phyloP scores from a whole-genome alignment of 2,888 invertebrate genomes.

The Drosophila dives region DNA sequence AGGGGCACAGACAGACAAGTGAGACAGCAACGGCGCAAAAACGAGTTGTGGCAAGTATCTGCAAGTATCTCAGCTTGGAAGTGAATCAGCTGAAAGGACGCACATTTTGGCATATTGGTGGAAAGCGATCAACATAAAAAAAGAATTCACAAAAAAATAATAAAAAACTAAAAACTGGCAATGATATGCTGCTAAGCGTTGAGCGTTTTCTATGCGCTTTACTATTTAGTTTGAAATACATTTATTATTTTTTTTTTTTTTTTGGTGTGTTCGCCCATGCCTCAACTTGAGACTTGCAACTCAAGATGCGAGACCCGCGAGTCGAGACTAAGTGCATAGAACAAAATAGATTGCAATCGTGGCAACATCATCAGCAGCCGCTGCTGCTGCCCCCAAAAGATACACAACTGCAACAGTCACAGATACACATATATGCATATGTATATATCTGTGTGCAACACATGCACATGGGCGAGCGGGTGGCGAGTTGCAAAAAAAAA shows the following conservation, averaged over 20 bases:
- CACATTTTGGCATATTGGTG: slow-evolving; percentile 63
- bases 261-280: slow-evolving; percentile 18
- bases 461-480: slow-evolving; percentile 36
- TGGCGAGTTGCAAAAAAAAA: slow-evolving; percentile 21
- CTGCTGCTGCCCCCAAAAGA: slow-evolving; percentile 48
- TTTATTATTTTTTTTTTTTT: slow-evolving; percentile 27
- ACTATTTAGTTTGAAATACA: slow-evolving; percentile 54
- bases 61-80: slow-evolving; percentile 54
- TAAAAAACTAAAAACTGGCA: slow-evolving; percentile 48
- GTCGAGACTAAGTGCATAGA: slow-evolving; percentile 64
- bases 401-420: slow-evolving; percentile 37
- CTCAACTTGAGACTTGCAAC: slow-evolving; percentile 35
- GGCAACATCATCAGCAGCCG: slow-evolving; percentile 78
- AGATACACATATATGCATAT: slow-evolving; percentile 9
- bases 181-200: slow-evolving; percentile 62
- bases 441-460: slow-evolving; percentile 4
- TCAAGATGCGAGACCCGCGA: slow-evolving; percentile 12
- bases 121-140: slow-evolving; percentile 17
- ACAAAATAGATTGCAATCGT: slow-evolving; percentile 81
- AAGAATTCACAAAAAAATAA: slow-evolving; percentile 6
- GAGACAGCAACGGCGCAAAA: slow-evolving; percentile 42
- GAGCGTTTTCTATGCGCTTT: slow-evolving; percentile 52
- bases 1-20: slow-evolving; percentile 47
- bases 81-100: slow-evolving; percentile 76
- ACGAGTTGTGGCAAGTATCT: slow-evolving; percentile 65